These are phyloP conservation scores for Clarias batrachus DNA, from an alignment of 2,113 vertebrate species.

Conservation along the genomic window DNA sequence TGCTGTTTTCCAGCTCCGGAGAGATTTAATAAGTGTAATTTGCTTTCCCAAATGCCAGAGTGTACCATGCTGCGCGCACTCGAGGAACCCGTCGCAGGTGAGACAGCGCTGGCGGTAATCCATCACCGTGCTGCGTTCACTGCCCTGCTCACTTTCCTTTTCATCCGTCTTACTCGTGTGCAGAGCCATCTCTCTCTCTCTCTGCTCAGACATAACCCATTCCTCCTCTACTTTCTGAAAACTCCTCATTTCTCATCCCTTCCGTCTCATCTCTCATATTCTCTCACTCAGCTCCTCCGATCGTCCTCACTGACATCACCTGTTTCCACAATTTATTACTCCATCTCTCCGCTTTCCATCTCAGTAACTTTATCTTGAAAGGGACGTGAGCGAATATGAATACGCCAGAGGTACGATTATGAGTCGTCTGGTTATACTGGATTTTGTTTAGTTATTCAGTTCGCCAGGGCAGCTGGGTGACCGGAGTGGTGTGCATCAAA, in stretches of 20 bases:
- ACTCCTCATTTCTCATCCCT: constrained; percentile 13
- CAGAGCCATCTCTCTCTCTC: not conserved
- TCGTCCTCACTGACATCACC: constrained; percentile 13
- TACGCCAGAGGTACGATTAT: not conserved
- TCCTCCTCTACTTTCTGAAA: constrained; percentile 12
- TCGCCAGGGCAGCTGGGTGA: not conserved
- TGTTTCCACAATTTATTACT: constrained; percentile 30
- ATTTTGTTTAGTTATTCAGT: not conserved
- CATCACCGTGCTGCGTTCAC: constrained; percentile 34
- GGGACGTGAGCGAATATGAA: not conserved
- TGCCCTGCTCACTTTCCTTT: constrained; percentile 33
- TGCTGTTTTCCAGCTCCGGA: not conserved
- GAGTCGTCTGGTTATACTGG: not conserved
- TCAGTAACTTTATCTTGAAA: constrained; percentile 18
- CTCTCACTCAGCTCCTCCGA: constrained; percentile 9
- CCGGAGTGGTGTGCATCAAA: not conserved
- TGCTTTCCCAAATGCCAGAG: not conserved
- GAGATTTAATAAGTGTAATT: not conserved
- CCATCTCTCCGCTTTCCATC: constrained; percentile 13
- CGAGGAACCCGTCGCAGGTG: constrained; percentile 10
- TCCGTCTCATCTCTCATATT: constrained; percentile 13
- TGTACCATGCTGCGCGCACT: not conserved
- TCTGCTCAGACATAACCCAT: not conserved
- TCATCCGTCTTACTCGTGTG: constrained; percentile 34
- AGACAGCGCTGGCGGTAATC: constrained; percentile 40